Percentiles rank a stretch among this genome's conserved stretches.
Evolutionary conservation across 2,797 vertebrate species (phyloP).

Genomic region (Pseudochirops cupreus): DNA sequence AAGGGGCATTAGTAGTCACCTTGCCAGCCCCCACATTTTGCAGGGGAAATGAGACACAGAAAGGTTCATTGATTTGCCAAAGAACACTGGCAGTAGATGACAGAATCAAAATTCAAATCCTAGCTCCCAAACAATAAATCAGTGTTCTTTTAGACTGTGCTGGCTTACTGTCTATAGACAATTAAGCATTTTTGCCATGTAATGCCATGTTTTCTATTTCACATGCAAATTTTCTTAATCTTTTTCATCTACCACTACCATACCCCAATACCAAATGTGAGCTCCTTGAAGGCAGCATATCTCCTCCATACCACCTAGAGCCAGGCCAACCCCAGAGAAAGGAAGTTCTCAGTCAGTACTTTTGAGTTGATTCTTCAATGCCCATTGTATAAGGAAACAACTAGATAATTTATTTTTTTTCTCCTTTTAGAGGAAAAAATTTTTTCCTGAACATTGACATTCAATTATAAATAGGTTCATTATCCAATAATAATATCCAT

Average conservation of each 20-base stretch:
- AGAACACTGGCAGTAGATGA: neutral
- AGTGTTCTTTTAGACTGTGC: neutral
- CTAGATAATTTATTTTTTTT: neutral
- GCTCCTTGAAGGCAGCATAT: neutral
- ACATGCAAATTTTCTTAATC: neutral
- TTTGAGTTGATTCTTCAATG: neutral
- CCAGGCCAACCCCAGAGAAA: neutral
- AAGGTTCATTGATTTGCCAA: neutral
- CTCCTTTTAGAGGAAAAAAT: neutral
- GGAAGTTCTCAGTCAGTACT: neutral
- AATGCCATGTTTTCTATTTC: neutral
- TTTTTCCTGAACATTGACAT: neutral
- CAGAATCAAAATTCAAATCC: neutral
- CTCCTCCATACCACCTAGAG: neutral
- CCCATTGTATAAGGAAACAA: constrained; percentile 3
- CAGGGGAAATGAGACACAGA: neutral
- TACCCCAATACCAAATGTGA: neutral
- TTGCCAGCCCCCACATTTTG: neutral
- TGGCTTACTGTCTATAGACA: neutral
- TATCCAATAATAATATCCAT: neutral
- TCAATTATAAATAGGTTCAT: neutral
- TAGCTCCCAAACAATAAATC: neutral
- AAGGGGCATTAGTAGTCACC: neutral
- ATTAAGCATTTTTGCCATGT: neutral
- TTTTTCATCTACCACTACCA: neutral